Conservation (phyloP, 2,888 invertebrate species). For the Chrysolina americana region DNA sequence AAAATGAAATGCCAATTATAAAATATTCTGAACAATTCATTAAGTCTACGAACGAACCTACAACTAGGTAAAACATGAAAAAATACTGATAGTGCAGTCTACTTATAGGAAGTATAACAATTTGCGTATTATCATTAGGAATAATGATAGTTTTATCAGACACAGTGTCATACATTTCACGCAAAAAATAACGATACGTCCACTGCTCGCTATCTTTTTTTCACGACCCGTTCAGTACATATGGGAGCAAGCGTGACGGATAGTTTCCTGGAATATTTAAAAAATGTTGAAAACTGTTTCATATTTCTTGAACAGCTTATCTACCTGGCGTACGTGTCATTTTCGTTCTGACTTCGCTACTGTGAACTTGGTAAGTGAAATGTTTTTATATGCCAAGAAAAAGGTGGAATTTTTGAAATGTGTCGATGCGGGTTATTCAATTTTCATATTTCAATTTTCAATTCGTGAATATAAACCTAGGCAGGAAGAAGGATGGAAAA, state of each 20-base stretch:
- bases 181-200: conserved; percentile 30
- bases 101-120: conserved; percentile 42
- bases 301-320: conserved; percentile 39
- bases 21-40: conserved; percentile 15
- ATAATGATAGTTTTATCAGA: conserved; percentile 41
- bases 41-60: conserved; percentile 15
- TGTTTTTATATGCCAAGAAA: conserved; percentile 11
- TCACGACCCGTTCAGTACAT: conserved; percentile 22
- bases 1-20: background rate
- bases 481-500: too few species aligned
- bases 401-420: background rate
- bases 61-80: conserved; percentile 38
- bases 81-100: conserved; percentile 41
- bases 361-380: conserved; percentile 33
- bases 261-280: conserved; percentile 40
- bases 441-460: background rate
- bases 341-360: conserved; percentile 27
- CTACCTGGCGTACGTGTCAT: conserved; percentile 43
- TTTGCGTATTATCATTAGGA: conserved; percentile 44
- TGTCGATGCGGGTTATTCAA: background rate
- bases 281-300: conserved; percentile 45
- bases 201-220: conserved; percentile 27
- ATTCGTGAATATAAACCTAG: too few species aligned
- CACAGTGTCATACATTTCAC: conserved; percentile 37
- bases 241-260: conserved; percentile 25